Conservation (phyloP, 1,140 invertebrate genomes). For the Zaprionus nigranus region DNA sequence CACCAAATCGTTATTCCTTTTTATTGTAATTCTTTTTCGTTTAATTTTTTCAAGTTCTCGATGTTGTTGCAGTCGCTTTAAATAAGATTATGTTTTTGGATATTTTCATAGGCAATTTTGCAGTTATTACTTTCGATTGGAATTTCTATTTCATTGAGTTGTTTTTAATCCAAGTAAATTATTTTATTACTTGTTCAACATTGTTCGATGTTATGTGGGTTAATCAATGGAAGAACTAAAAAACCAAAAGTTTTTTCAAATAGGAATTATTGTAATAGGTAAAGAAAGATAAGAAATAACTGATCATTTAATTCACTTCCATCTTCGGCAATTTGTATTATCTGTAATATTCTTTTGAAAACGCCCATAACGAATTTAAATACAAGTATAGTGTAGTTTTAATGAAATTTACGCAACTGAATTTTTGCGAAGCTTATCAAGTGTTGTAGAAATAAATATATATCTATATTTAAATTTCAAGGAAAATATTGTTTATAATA, state of each 20-base stretch:
- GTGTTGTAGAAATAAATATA: no score
- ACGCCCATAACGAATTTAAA: no score
- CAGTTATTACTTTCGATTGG: background rate
- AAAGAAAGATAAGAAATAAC: background rate
- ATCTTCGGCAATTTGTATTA: no score
- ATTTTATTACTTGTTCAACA: background rate
- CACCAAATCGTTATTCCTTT: conserved; percentile 1
- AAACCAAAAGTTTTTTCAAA: background rate
- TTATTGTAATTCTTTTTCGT: conserved; percentile 19
- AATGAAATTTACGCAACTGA: no score
- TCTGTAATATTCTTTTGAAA: no score
- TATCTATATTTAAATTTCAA: no score
- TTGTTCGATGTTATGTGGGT: background rate
- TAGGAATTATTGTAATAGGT: background rate
- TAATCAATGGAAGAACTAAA: background rate
- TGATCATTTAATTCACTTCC: no score
- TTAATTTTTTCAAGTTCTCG: conserved; percentile 20
- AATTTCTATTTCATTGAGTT: conserved; percentile 2
- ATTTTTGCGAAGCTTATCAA: no score
- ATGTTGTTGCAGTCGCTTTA: conserved; percentile 22
- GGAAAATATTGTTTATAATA: no score
- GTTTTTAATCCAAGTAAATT: background rate
- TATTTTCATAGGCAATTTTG: conserved; percentile 17
- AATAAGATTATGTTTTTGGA: conserved; percentile 63
- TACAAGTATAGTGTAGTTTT: no score